Conservation (phyloP, 1,140 invertebrate genomes). For the Ceratosolen solmsi region DNA sequence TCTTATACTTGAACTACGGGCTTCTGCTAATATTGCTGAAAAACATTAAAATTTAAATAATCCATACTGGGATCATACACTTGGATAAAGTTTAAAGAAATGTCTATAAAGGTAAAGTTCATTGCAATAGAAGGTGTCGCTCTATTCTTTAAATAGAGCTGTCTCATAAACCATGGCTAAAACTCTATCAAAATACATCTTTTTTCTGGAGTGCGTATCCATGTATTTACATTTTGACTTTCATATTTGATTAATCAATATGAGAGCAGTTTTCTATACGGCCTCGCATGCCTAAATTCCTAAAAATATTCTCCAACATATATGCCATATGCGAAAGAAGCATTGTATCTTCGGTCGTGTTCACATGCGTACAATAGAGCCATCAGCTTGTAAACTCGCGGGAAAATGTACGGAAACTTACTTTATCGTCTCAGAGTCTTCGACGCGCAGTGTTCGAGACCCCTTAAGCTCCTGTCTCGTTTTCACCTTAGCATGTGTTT, state of each 20-base stretch:
- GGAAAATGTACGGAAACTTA: neutral
- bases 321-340: neutral
- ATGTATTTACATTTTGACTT: neutral
- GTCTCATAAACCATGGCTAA: neutral
- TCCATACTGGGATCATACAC: neutral
- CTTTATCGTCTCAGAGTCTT: slow-evolving; percentile 42
- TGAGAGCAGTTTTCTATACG: too few species aligned
- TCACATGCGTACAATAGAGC: neutral
- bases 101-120: neutral
- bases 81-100: neutral
- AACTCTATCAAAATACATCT: slow-evolving; percentile 11
- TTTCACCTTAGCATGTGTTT: slow-evolving; percentile 15
- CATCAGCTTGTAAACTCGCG: too few species aligned
- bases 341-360: neutral
- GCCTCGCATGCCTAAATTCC: neutral
- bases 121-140: neutral
- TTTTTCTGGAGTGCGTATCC: neutral
- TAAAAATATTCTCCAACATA: slow-evolving; percentile 14
- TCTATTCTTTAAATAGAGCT: neutral
- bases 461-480: neutral
- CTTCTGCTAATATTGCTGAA: too few species aligned
- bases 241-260: slow-evolving; percentile 15
- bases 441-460: slow-evolving; percentile 1
- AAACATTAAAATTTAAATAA: too few species aligned
- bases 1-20: too few species aligned